Percentiles rank a stretch among this genome's conserved stretches.
Evolutionary conservation across 2,797 vertebrate genomes (phyloP).

Genomic region (Xiphophorus birchmanni): DNA sequence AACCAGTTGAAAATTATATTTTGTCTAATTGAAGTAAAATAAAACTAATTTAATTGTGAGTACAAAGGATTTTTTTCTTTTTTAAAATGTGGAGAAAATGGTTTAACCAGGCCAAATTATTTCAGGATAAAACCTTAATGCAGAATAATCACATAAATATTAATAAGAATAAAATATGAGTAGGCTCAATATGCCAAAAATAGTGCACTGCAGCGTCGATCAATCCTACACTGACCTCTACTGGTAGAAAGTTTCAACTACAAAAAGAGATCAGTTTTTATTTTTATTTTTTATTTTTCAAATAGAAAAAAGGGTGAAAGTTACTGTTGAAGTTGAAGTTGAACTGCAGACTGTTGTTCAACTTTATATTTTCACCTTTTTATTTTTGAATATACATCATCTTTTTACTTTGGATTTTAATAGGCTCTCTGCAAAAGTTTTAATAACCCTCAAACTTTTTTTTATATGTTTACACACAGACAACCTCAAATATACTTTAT

Average conservation of each 20-base stretch:
- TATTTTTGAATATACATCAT: not conserved
- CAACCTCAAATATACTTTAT: not conserved
- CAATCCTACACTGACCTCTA: conserved; percentile 44
- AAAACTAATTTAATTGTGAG: not conserved
- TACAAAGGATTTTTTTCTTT: not conserved
- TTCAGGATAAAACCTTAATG: not conserved
- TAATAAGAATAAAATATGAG: not conserved
- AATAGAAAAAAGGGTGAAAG: not conserved
- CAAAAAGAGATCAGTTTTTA: not conserved
- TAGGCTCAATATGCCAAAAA: too few species aligned
- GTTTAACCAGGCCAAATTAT: not conserved
- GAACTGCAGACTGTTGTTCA: not conserved
- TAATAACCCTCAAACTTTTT: not conserved
- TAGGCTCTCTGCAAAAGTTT: not conserved
- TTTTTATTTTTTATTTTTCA: not conserved
- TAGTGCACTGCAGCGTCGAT: not conserved
- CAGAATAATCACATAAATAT: not conserved
- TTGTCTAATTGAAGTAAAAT: not conserved
- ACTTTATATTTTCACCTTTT: not conserved
- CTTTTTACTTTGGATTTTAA: not conserved
- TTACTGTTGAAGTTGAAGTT: too few species aligned
- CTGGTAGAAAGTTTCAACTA: conserved; percentile 2
- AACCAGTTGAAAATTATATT: not conserved
- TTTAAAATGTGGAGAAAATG: not conserved
- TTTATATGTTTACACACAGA: not conserved